Base-by-base conservation (phyloP, 2,797 vertebrate species). In the Yasuhikotakia modesta region DNA sequence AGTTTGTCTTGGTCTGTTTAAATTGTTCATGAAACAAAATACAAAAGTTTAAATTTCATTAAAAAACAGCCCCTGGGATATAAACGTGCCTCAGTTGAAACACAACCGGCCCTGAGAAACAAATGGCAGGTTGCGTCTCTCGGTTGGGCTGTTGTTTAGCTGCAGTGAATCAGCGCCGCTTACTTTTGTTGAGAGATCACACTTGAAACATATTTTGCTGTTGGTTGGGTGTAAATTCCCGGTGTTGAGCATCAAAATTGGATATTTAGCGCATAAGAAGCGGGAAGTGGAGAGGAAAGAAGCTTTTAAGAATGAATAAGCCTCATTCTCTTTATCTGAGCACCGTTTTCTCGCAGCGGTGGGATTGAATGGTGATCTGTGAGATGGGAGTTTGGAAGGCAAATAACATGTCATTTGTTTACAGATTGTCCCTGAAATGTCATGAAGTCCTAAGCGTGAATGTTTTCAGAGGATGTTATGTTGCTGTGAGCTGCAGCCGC, bases 291-390 rank as follows among this genome's bases (percentile, higher is more conserved):
- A 48, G 43, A 48, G 57, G 24, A 73, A 63, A 63, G 46, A 53
- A 45, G 19, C 60, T 52, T 74, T 74, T 53, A 64, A n/a, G 46
- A 65, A 64, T 64, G n/a, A 63, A 63, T 72, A 22, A 17, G 6
- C 52, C 60, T 76, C 21, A 22, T 58, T 57, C 27, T 30, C 27
- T 43, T 52, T 43, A 21, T 68, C 55, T 79, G 11, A 45, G 55
- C 75, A 35, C 19, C 77, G 67, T 73, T 52, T 71, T 61, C n/a
- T 1, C 12, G 60, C 71, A 69, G 35, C 76, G 53, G 63, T 24
- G 39, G 53, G 73, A 19, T 3, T 48, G 67, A 61, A 63, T 32
- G 35, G 16, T 73, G 16, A 39, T 68, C 32, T 79, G 58, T 50
- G 53, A 45, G n/a, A 32, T 53, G 10, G n/a, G 35, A 70, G 13